These are phyloP conservation scores for Ophion costatus DNA, from an alignment of 2,888 invertebrate genomes.

Conservation along the genomic window DNA sequence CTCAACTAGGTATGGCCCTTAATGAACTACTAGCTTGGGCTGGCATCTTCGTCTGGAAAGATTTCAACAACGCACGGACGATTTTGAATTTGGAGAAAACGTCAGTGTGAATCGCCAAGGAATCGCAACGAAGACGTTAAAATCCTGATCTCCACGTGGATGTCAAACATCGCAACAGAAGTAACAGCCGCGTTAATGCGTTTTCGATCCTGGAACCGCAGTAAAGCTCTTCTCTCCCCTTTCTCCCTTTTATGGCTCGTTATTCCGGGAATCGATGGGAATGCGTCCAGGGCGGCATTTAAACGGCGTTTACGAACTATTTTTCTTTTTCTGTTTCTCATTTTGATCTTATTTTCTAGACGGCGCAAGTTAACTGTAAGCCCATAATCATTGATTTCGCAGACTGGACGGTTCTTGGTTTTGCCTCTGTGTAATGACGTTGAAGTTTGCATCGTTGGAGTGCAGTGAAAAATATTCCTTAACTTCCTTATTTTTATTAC, in stretches of 20 bases:
- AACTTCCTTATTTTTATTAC: too few relatives aligned
- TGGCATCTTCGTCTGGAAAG: not conserved
- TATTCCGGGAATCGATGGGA: slow-evolving; percentile 75
- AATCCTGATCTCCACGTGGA: slow-evolving; percentile 44
- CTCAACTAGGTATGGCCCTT: too few relatives aligned
- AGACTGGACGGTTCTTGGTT: too few relatives aligned
- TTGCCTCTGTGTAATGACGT: not conserved
- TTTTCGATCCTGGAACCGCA: slow-evolving; percentile 74
- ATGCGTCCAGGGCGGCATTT: slow-evolving; percentile 63
- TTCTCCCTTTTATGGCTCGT: slow-evolving; percentile 74
- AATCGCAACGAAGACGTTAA: slow-evolving; percentile 27
- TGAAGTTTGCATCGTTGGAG: too few relatives aligned
- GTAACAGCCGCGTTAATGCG: slow-evolving; percentile 71
- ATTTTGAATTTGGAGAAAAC: slow-evolving; percentile 17
- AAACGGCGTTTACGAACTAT: slow-evolving; percentile 27
- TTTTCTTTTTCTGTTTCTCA: slow-evolving; percentile 8
- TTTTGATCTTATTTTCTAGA: slow-evolving; percentile 32
- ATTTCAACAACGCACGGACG: not conserved
- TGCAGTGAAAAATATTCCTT: too few relatives aligned
- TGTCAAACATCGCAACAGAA: slow-evolving; percentile 63
- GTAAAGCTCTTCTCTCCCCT: slow-evolving; percentile 66
- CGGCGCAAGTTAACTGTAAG: slow-evolving; percentile 31
- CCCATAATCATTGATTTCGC: not conserved
- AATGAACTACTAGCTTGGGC: too few relatives aligned
- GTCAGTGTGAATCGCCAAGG: slow-evolving; percentile 2